Percentiles rank a stretch among this genome's conserved stretches.
phyloP scores from a whole-genome alignment of 2,113 vertebrate species.

The Deroptyus accipitrinus region DNA sequence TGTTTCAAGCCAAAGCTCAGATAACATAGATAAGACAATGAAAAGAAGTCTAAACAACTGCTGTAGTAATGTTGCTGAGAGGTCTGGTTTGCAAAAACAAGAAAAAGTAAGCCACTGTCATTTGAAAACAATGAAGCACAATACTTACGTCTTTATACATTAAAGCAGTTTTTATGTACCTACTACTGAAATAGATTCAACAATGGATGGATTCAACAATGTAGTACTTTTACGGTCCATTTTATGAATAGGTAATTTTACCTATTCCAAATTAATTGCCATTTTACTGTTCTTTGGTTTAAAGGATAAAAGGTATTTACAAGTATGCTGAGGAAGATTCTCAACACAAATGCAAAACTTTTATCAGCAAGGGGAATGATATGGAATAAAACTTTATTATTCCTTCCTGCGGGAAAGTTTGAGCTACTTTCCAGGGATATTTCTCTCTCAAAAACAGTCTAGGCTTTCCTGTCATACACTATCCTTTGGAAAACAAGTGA shows the following conservation, averaged over 20 bases:
- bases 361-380: conserved; percentile 44
- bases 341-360: conserved; percentile 16
- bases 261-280: conserved; percentile 57
- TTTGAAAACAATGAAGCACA: not conserved
- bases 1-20: not conserved
- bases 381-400: conserved; percentile 28
- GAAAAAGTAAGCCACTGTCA: not conserved
- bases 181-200: conserved; percentile 36
- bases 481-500: conserved; percentile 34
- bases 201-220: conserved; percentile 24
- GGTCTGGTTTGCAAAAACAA: not conserved
- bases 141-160: not conserved
- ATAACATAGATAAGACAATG: not conserved
- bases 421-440: conserved; percentile 29
- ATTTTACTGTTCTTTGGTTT: conserved; percentile 55
- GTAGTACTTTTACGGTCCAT: conserved; percentile 51
- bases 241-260: conserved; percentile 66
- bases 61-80: not conserved
- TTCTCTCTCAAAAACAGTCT: not conserved
- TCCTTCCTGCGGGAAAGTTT: conserved; percentile 41
- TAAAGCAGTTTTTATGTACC: conserved; percentile 21
- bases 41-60: not conserved
- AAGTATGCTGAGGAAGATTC: not conserved
- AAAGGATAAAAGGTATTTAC: conserved; percentile 37
- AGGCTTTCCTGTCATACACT: not conserved